Base-by-base conservation (phyloP, 2,888 invertebrate species). In the Zaprionus bogoriensis region DNA sequence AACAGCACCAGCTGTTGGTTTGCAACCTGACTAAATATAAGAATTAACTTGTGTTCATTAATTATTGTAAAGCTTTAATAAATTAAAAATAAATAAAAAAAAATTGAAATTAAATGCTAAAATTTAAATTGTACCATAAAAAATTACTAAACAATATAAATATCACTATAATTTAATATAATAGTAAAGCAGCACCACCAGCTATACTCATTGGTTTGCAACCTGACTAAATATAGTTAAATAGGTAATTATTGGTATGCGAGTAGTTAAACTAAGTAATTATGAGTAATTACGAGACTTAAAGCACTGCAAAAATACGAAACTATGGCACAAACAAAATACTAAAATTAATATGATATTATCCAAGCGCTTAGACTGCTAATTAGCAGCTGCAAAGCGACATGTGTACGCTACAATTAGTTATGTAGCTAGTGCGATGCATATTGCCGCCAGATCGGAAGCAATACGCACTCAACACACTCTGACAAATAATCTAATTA, bases 401-500 rank as follows among this genome's bases (percentile, higher is more conserved):
- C 32, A 36, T 9, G 9, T 36, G 32, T 7, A 17, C 7, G 1
- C 10, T 7, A 4, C 12, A n/a, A n/a, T 30, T n/a, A n/a, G n/a
- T n/a, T n/a, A n/a, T n/a, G n/a, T n/a, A n/a, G n/a, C n/a, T n/a
- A n/a, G n/a, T n/a, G n/a, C n/a, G n/a, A n/a, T n/a, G n/a, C n/a
- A n/a, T n/a, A n/a, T n/a, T n/a, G n/a, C n/a, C n/a, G 30, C 30
- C 4, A 4, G 32, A 36, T 36, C 32, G 32, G 32, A 36, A 36
- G 32, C 12, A 20, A 41, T 57, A 52, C 47, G 46, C 55, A 57
- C 59, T 62, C 69, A 52, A 58, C 65, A 73, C 68, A 58, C 77
- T 87, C 88, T n/a, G 89, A 89, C 88, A 87, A 88, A 89, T 88
- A 87, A 84, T 88, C 88, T 87, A 89, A 89, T 89, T 89, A 89